These are phyloP conservation scores for Phyllotis vaccarum DNA, from an alignment of 2,797 vertebrate species.

Conservation along the genomic window DNA sequence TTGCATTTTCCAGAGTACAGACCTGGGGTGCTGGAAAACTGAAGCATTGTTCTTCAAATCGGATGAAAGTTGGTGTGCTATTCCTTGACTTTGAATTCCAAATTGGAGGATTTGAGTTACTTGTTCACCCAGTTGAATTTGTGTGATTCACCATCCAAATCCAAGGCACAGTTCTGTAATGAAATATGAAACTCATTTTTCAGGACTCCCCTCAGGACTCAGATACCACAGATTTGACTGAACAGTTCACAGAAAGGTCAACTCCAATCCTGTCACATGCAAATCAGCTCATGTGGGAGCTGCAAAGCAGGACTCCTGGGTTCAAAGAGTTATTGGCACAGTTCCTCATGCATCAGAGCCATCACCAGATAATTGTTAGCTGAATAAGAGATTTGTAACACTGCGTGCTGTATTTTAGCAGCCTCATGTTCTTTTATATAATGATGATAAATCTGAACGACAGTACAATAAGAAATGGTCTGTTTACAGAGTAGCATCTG, in stretches of 20 bases:
- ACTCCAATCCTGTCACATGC: slow-evolving; percentile 43
- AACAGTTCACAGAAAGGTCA: slow-evolving; percentile 77
- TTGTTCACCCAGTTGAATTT: slow-evolving; percentile 75
- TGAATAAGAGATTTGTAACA: slow-evolving; percentile 21
- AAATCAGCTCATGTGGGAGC: background rate
- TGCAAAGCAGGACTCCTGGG: slow-evolving; percentile 39
- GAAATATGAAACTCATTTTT: slow-evolving; percentile 83
- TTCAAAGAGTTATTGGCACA: slow-evolving; percentile 26
- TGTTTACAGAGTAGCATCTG: background rate
- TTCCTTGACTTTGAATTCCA: slow-evolving; percentile 74
- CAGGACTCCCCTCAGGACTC: slow-evolving; percentile 36
- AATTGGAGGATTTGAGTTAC: slow-evolving; percentile 72
- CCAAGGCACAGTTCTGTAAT: slow-evolving; percentile 77
- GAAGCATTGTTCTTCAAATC: slow-evolving; percentile 10
- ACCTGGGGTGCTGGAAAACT: background rate
- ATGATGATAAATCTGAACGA: background rate
- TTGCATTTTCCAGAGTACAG: slow-evolving; percentile 68
- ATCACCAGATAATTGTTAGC: background rate
- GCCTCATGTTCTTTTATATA: background rate
- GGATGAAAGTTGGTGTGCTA: slow-evolving; percentile 62
- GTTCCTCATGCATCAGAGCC: background rate
- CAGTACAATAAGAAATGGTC: background rate
- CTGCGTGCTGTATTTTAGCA: slow-evolving; percentile 33
- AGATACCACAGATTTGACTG: slow-evolving; percentile 80
- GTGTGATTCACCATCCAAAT: slow-evolving; percentile 78